phyloP scores from a whole-genome alignment of 2,888 invertebrate species.

The Lasius fuliginosus region DNA sequence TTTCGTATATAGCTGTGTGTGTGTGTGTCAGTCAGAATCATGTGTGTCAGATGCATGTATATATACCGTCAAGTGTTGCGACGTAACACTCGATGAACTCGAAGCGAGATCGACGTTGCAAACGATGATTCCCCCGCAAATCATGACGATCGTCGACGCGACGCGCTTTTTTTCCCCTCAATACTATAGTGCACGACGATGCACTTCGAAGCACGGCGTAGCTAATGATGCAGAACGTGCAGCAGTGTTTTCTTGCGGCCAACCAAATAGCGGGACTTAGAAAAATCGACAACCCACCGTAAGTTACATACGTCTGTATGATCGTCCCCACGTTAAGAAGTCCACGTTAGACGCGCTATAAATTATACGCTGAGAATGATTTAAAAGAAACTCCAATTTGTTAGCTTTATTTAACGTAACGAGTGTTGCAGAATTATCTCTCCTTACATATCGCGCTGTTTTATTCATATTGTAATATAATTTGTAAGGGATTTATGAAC shows the following conservation, averaged over 20 bases:
- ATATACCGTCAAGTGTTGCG: conserved; percentile 16
- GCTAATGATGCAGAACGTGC: conserved; percentile 57
- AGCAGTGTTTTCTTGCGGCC: conserved; percentile 43
- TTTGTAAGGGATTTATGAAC: too few relatives aligned
- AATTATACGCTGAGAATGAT: conserved; percentile 62
- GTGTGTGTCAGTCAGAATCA: not conserved
- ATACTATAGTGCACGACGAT: conserved; percentile 27
- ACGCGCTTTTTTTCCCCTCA: conserved; percentile 45
- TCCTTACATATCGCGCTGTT: conserved; percentile 58
- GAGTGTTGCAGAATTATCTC: conserved; percentile 58
- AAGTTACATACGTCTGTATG: conserved; percentile 60
- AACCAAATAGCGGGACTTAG: conserved; percentile 21
- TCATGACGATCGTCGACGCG: conserved; percentile 55
- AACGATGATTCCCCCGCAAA: conserved; percentile 44
- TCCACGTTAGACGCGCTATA: conserved; percentile 54
- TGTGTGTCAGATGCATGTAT: not conserved
- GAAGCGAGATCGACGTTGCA: conserved; percentile 28
- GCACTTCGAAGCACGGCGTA: conserved; percentile 40
- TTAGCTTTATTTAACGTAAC: conserved; percentile 60
- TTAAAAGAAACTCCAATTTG: conserved; percentile 60
- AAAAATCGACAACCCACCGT: conserved; percentile 58
- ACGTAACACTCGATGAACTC: conserved; percentile 47
- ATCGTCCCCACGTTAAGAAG: conserved; percentile 41
- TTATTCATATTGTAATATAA: conserved; percentile 58
- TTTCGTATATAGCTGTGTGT: not conserved